Evolutionary conservation across 2,888 invertebrate genomes (phyloP).

Genomic region (Spilarctia lutea): DNA sequence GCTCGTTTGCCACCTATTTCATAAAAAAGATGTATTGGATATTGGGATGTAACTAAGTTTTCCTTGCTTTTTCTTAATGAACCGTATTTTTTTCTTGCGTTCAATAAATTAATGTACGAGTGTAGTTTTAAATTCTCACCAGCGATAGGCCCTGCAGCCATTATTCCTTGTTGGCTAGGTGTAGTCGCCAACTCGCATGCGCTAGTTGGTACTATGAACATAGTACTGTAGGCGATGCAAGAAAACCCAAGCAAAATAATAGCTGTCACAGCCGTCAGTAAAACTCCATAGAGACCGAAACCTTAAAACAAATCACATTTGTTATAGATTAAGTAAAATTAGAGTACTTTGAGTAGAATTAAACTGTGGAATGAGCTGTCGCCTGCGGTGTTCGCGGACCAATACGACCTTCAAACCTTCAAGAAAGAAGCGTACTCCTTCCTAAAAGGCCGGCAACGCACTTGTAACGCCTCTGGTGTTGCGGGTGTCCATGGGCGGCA

Average conservation of each 20-base stretch:
- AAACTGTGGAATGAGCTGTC: no score
- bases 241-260: conserved; percentile 64
- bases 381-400: no score
- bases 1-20: no score
- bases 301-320: conserved; percentile 46
- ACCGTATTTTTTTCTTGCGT: background rate
- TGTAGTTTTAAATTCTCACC: conserved; percentile 43
- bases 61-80: background rate
- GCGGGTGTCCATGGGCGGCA: no score
- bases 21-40: no score
- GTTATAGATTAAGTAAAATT: no score
- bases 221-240: conserved; percentile 65
- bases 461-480: no score
- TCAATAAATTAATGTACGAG: background rate
- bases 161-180: conserved; percentile 65
- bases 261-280: conserved; percentile 58
- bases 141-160: conserved; percentile 64
- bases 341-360: no score
- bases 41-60: no score
- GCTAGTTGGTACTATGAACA: conserved; percentile 72
- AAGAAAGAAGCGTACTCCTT: no score
- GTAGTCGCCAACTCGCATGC: conserved; percentile 76
- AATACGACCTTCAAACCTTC: no score
- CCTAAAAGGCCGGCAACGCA: no score
- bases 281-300: conserved; percentile 66